These are phyloP conservation scores for Ptilonorhynchus violaceus DNA, from an alignment of 2,113 vertebrate species.

Conservation along the genomic window DNA sequence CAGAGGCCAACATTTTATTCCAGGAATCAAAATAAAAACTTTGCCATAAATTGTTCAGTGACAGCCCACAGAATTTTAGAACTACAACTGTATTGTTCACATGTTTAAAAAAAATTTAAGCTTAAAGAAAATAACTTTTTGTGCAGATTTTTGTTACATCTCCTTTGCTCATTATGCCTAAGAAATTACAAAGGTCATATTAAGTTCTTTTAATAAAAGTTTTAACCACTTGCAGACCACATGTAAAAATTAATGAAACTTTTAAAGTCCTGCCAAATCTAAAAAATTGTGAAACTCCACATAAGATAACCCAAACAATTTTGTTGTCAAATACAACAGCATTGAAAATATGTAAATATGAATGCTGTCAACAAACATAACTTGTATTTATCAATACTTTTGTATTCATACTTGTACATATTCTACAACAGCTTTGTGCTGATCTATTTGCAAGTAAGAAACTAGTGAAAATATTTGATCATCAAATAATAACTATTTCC, in stretches of 20 bases:
- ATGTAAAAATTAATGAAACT: neutral
- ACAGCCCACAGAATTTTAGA: neutral
- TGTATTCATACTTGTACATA: neutral
- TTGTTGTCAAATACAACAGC: neutral
- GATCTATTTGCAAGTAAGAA: neutral
- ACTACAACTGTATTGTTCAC: neutral
- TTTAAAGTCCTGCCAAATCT: neutral
- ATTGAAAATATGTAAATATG: neutral
- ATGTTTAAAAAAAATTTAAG: neutral
- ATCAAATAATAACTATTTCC: neutral
- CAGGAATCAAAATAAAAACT: neutral
- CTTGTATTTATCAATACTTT: neutral
- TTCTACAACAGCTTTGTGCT: neutral
- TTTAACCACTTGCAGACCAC: neutral
- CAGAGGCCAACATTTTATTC: neutral
- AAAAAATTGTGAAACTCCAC: neutral
- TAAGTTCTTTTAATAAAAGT: neutral
- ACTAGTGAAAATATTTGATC: neutral
- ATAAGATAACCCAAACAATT: neutral
- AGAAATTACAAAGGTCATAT: neutral
- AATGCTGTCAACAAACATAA: neutral
- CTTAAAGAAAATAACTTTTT: neutral
- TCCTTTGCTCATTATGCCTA: neutral
- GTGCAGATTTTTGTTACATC: neutral
- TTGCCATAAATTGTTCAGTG: neutral